Conservation (phyloP, 2,888 invertebrate species). For the Nipponacmea schrenckii region DNA sequence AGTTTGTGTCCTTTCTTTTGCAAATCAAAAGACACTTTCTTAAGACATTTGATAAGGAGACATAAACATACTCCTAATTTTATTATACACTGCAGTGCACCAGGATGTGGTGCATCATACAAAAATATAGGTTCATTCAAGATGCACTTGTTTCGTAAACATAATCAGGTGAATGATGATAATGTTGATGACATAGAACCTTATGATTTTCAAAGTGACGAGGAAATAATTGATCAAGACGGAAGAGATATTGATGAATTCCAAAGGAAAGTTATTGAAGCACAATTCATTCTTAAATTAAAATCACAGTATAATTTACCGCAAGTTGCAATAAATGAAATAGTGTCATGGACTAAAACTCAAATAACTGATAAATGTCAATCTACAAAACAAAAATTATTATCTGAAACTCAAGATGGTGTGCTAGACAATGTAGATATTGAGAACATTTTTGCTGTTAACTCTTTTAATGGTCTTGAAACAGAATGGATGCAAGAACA, state of each 20-base stretch:
- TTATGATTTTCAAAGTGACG: not conserved
- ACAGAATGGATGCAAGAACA: not conserved
- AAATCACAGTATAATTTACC: slow-evolving; percentile 1
- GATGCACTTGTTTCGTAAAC: not conserved
- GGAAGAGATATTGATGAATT: not conserved
- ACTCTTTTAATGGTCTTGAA: not conserved
- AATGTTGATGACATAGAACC: not conserved
- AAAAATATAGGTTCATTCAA: not conserved
- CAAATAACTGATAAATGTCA: not conserved
- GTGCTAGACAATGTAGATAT: not conserved
- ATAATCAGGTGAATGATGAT: not conserved
- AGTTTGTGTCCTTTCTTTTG: not conserved
- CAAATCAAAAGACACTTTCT: not conserved
- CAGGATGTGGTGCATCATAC: slow-evolving; percentile 1
- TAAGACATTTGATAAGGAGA: not conserved
- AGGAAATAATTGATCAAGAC: not conserved
- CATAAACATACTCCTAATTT: not conserved
- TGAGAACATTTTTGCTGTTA: not conserved
- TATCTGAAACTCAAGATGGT: not conserved
- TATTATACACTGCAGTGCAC: slow-evolving; percentile 1
- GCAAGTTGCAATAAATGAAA: not conserved
- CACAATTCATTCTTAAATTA: not conserved
- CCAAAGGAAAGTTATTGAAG: not conserved
- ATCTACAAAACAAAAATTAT: not conserved
- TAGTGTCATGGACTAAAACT: not conserved